Evolutionary conservation across 2,797 vertebrate species (phyloP).

Genomic region (Paramormyrops hopkinsi): DNA sequence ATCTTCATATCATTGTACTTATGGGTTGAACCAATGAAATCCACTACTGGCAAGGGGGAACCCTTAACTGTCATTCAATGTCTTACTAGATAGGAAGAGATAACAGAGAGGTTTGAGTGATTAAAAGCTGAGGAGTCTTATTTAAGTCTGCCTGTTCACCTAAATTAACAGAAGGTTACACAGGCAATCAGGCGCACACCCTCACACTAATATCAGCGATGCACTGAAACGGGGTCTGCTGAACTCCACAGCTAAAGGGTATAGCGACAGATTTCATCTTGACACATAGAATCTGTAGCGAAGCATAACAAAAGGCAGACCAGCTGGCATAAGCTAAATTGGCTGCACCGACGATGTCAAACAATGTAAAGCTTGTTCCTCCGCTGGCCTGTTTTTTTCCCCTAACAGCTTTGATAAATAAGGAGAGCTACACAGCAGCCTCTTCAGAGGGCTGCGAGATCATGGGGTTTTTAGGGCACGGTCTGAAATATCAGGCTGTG

Average conservation of each 20-base stretch:
- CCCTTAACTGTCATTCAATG: background rate
- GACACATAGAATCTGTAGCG: conserved; percentile 9
- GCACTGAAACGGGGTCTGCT: conserved; percentile 21
- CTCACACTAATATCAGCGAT: background rate
- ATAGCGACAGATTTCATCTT: conserved; percentile 32
- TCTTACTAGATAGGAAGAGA: background rate
- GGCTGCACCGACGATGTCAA: background rate
- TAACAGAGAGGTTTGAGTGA: background rate
- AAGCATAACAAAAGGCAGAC: background rate
- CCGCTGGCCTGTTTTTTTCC: background rate
- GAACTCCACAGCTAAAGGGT: conserved; percentile 42
- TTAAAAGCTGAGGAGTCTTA: background rate
- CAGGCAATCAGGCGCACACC: background rate
- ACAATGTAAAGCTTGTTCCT: background rate
- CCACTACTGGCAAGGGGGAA: background rate
- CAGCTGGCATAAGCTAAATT: conserved; percentile 19
- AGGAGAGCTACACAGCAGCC: background rate
- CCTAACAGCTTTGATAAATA: background rate
- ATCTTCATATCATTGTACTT: background rate
- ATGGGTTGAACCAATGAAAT: background rate
- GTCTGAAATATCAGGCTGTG: conserved; percentile 39
- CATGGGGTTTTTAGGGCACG: conserved; percentile 22
- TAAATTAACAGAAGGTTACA: background rate
- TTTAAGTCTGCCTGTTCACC: background rate
- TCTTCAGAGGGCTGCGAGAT: background rate